phyloP scores from a whole-genome alignment of 2,113 vertebrate species.

The Smithornis capensis region DNA sequence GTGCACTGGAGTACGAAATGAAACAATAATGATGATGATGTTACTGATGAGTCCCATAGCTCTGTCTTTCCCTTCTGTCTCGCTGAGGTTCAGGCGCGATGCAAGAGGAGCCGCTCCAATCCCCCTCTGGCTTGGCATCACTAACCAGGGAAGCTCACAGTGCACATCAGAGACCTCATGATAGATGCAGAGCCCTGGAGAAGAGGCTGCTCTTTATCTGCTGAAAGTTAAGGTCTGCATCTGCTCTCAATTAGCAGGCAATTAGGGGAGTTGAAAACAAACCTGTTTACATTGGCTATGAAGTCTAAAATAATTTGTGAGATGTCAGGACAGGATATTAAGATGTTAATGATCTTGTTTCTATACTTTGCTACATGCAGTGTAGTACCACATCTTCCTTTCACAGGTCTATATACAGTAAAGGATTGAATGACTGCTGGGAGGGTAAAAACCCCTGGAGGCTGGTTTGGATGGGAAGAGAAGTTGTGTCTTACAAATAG shows the following conservation, averaged over 20 bases:
- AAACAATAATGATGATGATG: constrained; percentile 55
- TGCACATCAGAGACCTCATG: not conserved
- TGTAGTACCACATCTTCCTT: not conserved
- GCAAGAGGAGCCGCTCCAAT: not conserved
- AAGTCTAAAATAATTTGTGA: constrained; percentile 70
- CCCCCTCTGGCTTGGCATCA: not conserved
- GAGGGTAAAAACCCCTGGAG: not conserved
- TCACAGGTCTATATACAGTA: not conserved
- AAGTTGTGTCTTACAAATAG: not conserved
- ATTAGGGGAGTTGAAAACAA: constrained; percentile 65
- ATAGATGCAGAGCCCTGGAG: not conserved
- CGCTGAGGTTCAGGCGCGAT: not conserved
- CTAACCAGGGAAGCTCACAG: not conserved
- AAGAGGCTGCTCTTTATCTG: constrained; percentile 52
- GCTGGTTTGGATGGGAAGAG: not conserved
- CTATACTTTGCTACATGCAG: not conserved
- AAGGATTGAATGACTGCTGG: not conserved
- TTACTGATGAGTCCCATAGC: constrained; percentile 58
- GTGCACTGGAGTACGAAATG: constrained; percentile 46
- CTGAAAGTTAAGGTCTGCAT: constrained; percentile 37
- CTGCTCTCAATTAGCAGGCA: constrained; percentile 58
- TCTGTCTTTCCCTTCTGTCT: constrained; percentile 26
- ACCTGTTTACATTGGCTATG: constrained; percentile 60
- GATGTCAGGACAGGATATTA: constrained; percentile 70
- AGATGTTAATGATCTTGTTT: constrained; percentile 68